Percentiles rank a stretch among this genome's conserved stretches.
phyloP scores from a whole-genome alignment of 1,140 invertebrate genomes.

The Agrilus planipennis region DNA sequence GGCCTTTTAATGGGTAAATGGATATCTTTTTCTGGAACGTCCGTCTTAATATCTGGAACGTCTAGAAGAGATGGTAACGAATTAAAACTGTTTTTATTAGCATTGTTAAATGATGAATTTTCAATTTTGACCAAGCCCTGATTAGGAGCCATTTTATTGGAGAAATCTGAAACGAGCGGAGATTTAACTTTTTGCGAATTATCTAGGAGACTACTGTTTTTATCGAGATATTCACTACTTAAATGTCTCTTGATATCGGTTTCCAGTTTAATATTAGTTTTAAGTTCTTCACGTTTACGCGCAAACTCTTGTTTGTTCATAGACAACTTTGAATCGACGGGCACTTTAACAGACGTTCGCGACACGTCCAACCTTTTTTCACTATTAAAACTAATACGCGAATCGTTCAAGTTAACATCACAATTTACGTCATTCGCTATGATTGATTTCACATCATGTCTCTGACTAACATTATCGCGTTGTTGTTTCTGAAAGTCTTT shows the following conservation, averaged over 20 bases:
- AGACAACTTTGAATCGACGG: too few relatives aligned
- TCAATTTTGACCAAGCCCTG: conserved; percentile 7
- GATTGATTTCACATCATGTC: too few relatives aligned
- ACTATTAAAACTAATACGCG: conserved; percentile 1
- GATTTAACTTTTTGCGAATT: conserved; percentile 30
- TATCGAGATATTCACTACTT: conserved; percentile 18
- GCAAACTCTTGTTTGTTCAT: conserved; percentile 12
- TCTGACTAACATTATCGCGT: too few relatives aligned
- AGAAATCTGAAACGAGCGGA: conserved; percentile 24
- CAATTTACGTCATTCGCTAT: too few relatives aligned
- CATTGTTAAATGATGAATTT: conserved; percentile 18
- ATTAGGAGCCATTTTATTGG: conserved; percentile 31
- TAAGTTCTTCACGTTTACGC: conserved; percentile 24
- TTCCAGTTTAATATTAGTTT: conserved; percentile 18
- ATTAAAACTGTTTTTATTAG: conserved; percentile 10
- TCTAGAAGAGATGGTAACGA: conserved; percentile 5
- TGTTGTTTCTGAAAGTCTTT: too few relatives aligned
- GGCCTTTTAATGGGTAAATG: conserved; percentile 26
- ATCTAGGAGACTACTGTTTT: conserved; percentile 23
- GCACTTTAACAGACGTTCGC: too few relatives aligned
- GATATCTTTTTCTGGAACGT: too few relatives aligned
- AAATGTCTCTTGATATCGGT: conserved; percentile 25
- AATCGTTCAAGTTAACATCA: too few relatives aligned
- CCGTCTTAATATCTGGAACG: conserved; percentile 16
- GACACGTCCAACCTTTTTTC: conserved; percentile 1